Evolutionary conservation across 2,113 vertebrate species (phyloP).

Genomic region (Hydrolagus affinis): DNA sequence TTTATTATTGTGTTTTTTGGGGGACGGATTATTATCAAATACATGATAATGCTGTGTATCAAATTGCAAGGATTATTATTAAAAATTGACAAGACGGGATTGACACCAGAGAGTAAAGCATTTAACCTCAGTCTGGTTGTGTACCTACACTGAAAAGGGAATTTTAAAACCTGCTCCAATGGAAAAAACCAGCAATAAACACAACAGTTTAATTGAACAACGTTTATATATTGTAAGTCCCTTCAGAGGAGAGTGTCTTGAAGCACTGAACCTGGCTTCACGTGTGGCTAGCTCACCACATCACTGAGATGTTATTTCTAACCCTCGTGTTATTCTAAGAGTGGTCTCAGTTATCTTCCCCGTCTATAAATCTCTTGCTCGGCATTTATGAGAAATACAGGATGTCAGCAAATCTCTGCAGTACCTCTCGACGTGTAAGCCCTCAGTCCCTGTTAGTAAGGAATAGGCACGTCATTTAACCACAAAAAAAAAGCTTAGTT

Average conservation of each 20-base stretch:
- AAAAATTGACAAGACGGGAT: too few species aligned
- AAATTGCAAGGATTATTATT: too few species aligned
- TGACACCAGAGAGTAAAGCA: too few species aligned
- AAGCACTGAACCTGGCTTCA: too few species aligned
- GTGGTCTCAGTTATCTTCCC: slow-evolving; percentile 11
- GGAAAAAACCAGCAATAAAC: background rate
- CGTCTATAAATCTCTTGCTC: background rate
- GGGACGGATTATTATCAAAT: too few species aligned
- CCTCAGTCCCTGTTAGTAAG: background rate
- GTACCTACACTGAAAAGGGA: too few species aligned
- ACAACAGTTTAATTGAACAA: slow-evolving; percentile 5
- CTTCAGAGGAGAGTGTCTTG: background rate
- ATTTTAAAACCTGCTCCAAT: background rate
- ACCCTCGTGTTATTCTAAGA: slow-evolving; percentile 27
- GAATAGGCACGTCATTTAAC: too few species aligned
- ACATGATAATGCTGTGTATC: too few species aligned
- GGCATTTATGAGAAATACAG: slow-evolving; percentile 15
- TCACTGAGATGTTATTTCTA: slow-evolving; percentile 14
- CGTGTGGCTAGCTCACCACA: background rate
- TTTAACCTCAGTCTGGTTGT: too few species aligned
- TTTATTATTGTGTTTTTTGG: too few species aligned
- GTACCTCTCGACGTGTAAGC: background rate
- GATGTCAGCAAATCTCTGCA: background rate
- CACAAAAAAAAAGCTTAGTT: background rate
- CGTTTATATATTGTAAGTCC: background rate